These are phyloP conservation scores for Poeciliopsis turneri DNA, from an alignment of 2,797 vertebrate genomes.

Conservation along the genomic window DNA sequence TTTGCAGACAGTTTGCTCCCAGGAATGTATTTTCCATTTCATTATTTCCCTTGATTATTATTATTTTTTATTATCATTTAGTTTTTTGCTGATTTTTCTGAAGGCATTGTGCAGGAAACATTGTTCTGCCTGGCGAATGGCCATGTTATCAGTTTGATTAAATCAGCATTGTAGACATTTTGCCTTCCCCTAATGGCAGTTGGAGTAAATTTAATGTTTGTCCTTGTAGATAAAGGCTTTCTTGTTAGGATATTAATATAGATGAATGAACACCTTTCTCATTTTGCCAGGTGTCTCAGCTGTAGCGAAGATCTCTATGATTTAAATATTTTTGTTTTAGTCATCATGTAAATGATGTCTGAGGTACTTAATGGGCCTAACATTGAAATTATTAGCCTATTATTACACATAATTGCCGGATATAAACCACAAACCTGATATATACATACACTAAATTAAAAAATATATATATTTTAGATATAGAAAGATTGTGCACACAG, in stretches of 20 bases:
- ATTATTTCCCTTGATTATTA: neutral
- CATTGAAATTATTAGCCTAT: neutral
- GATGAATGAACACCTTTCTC: neutral
- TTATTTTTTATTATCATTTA: neutral
- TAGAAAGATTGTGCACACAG: neutral
- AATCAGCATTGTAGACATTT: constrained; percentile 6
- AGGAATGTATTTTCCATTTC: neutral
- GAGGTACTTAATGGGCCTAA: neutral
- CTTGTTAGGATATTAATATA: neutral
- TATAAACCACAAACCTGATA: neutral
- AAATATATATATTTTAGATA: neutral
- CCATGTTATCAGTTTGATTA: neutral
- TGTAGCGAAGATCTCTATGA: neutral
- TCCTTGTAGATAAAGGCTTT: neutral
- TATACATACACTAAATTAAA: neutral
- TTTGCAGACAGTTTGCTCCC: neutral
- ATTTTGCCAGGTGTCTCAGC: neutral
- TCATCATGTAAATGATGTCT: neutral
- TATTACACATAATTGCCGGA: neutral
- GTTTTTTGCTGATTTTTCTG: neutral
- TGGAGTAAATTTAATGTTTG: neutral
- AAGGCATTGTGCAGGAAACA: neutral
- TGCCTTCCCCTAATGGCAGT: neutral
- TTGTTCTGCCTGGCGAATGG: neutral
- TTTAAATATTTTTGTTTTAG: neutral